Base-by-base conservation (phyloP, 2,888 invertebrate genomes). In the Sarcophaga caerulescens region DNA sequence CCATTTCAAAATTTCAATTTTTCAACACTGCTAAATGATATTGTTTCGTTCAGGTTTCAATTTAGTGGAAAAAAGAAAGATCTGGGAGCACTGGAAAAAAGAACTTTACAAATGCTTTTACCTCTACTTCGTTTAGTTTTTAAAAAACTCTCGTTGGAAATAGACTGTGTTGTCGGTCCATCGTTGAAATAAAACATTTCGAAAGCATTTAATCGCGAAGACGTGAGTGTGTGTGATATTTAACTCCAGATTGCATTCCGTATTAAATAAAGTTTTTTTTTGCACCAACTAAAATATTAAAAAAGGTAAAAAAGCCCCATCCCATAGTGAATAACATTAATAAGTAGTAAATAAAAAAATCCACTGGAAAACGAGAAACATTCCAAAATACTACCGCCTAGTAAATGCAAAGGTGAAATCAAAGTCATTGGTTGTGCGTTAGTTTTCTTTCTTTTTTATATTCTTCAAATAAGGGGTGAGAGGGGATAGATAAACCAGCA, bases 381-480 rank as follows among this genome's bases (percentile, higher is more conserved):
- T 35, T 52, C 52, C 52, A 52, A 52, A 52, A 52, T 52, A 52
- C 68, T 47, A 69, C 57, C 73, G 69, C 59, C 21, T 66, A 71
- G n/a, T 77, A 69, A 73, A 80, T 62, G 62, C 81, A 87, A 81
- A 89, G 89, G 89, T 89, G 84, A 89, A 88, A 87, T 89, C 83
- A 85, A 89, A 85, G 89, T 89, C 89, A 86, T 66, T 47, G 77
- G 44, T 62, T 21, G 12, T 69, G 69, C 60, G 76, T 44, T 76
- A 19, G 8, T n/a, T 57, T 12, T 57, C 17, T 75, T 65, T 23
- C 17, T 25, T 35, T 25, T n/a, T 8, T 19, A 25, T 45, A 17
- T 65, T 65, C 3, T 4, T 63, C 59, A 23, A 62, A 44, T 65
- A 65, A 12, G 74, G 23, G 23, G 0, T 21, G 19, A 52, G 17